Conservation (phyloP, 2,113 vertebrate species). For the Polypterus senegalus region DNA sequence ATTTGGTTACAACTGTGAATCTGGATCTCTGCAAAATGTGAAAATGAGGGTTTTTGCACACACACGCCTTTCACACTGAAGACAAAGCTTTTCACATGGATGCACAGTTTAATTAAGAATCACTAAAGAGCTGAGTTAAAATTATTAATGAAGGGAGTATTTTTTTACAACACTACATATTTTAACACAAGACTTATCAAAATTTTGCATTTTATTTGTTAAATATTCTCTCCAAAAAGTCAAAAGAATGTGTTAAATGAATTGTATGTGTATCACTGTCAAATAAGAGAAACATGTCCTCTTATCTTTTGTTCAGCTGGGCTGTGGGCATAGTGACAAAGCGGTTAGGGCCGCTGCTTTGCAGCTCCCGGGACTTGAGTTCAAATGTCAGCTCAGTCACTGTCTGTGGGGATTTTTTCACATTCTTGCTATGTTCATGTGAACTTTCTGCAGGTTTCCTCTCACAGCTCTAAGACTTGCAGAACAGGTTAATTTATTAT, state of each 20-base stretch:
- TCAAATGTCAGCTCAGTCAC: too few species aligned
- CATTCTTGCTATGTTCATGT: too few species aligned
- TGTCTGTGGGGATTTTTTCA: too few species aligned
- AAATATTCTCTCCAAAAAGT: background rate
- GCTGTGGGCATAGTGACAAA: too few species aligned
- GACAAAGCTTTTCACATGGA: background rate
- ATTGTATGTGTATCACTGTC: background rate
- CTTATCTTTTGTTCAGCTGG: background rate
- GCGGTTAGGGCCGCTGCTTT: too few species aligned
- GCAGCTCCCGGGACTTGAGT: too few species aligned
- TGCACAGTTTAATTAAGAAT: background rate
- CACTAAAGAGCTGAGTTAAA: background rate
- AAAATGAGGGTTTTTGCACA: background rate
- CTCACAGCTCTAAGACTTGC: too few species aligned
- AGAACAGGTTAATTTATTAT: too few species aligned
- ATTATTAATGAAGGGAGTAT: background rate
- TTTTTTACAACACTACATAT: constrained; percentile 9
- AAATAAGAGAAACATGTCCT: background rate
- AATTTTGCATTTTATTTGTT: background rate
- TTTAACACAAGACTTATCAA: background rate
- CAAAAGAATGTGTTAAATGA: background rate
- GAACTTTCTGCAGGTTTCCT: too few species aligned
- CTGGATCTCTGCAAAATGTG: background rate
- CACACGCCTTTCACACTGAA: background rate
- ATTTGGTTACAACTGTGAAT: background rate